Percentiles rank a stretch among this genome's conserved stretches.
Conservation (phyloP, 2,113 vertebrate genomes). For the Seriola rivoliana region DNA sequence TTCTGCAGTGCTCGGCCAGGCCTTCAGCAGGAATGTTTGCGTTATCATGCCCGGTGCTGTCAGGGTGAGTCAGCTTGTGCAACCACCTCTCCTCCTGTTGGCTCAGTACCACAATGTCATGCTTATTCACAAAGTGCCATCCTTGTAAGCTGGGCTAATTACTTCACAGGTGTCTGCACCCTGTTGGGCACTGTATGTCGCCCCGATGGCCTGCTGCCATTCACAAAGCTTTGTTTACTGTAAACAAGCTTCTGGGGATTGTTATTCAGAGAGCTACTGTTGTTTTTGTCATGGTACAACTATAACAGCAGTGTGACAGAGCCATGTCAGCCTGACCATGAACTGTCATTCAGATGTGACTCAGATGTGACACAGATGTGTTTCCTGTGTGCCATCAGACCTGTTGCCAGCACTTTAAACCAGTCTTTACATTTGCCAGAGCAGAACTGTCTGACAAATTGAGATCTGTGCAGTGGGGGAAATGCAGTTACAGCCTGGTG, state of each 20-base stretch:
- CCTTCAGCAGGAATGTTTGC: conserved; percentile 36
- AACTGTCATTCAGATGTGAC: conserved; percentile 15
- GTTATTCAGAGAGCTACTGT: conserved; percentile 8
- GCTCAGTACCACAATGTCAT: conserved; percentile 31
- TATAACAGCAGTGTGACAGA: neutral
- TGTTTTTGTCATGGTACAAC: neutral
- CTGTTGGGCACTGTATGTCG: conserved; percentile 20
- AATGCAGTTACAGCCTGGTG: neutral
- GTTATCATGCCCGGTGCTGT: conserved; percentile 5
- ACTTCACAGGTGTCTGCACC: conserved; percentile 55
- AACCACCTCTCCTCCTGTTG: conserved; percentile 30
- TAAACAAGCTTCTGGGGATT: conserved; percentile 41
- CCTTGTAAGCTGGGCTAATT: conserved; percentile 56
- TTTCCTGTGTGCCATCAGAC: conserved; percentile 1
- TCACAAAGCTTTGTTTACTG: conserved; percentile 56
- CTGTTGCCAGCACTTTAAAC: neutral
- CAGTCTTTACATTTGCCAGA: neutral
- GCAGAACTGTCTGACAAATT: neutral
- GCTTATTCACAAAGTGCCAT: conserved; percentile 40
- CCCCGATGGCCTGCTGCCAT: conserved; percentile 23
- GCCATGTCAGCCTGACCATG: conserved; percentile 8
- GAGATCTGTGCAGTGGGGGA: neutral
- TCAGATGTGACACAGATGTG: neutral
- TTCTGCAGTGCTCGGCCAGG: neutral
- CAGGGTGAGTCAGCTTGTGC: conserved; percentile 18